Conservation (phyloP, 2,113 vertebrate species). For the Python bivittatus region DNA sequence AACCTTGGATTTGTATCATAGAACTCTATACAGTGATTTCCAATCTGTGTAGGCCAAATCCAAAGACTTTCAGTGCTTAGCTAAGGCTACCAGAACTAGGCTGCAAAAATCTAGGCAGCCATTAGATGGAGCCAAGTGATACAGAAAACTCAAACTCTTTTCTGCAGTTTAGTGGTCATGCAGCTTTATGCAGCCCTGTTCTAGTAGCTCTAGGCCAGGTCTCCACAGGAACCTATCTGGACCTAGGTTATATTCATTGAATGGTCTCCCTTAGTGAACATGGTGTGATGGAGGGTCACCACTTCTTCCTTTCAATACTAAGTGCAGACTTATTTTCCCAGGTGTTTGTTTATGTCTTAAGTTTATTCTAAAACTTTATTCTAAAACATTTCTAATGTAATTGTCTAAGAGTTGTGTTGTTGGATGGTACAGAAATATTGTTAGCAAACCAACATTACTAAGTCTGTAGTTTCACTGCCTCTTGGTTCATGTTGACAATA, state of each 20-base stretch:
- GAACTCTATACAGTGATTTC: too few relatives aligned
- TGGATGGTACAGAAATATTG: neutral
- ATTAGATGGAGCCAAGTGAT: neutral
- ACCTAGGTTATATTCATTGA: neutral
- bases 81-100: too few relatives aligned
- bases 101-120: neutral
- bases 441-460: neutral
- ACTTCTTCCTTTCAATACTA: neutral
- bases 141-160: neutral
- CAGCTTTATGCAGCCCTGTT: neutral
- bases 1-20: too few relatives aligned
- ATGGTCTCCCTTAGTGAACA: neutral
- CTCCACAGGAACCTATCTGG: neutral
- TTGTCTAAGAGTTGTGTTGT: neutral
- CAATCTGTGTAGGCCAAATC: too few relatives aligned
- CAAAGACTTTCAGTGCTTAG: too few relatives aligned
- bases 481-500: too few relatives aligned
- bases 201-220: neutral
- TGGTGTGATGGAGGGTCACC: too few relatives aligned
- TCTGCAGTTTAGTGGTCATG: neutral
- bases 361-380: neutral
- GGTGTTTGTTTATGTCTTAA: neutral
- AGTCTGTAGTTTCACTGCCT: neutral
- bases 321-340: neutral
- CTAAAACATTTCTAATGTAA: neutral